Evolutionary conservation across 2,888 invertebrate genomes (phyloP), one percentile per base, ranked within the genome.

Genomic region (Calameuta idolon): DNA sequence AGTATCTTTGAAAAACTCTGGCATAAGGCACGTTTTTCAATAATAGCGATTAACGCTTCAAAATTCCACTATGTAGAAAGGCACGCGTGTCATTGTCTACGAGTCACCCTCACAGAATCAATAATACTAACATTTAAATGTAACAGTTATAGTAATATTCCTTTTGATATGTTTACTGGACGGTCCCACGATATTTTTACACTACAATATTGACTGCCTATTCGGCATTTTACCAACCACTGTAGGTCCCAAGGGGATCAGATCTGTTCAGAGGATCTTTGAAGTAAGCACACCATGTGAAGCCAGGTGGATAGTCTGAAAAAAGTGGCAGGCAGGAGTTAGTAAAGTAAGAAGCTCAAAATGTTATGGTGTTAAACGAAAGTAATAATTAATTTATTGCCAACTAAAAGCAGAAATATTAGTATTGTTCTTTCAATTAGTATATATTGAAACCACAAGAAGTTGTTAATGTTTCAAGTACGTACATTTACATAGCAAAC

Each of bases 231-330:
- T 23, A 55, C 55, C 55, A 55, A 23, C 55, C 55, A 55, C 55
- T 55, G 55, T 55, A 55, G 55, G 9, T 55, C 55, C 55, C 55
- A 55, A 55, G 55, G 23, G 55, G 55, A 74, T 31, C 69, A 37
- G 69, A 86, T 82, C 84, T 87, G 80, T 85, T 71, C 78, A 84
- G 85, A 85, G 91, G 89, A 82, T 89, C 89, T 77, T 84, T 88
- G 84, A 91, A 84, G 84, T 91, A 91, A 86, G 90, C 89, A 84
- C 91, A 91, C 91, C 91, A 91, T 76, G 90, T 91, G 79, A 90
- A 91, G 75, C 91, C 91, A 81, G 91, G 89, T 80, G 91, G 91
- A 83, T 90, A 91, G 82, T 91, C 91, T 91, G 90, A 79, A 91
- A 91, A 88, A 89, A 76, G 12, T 55, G 55, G 55, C 55, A 55